A percentile compares a stretch with the other conserved stretches of the same genome.
Evolutionary conservation across 2,113 vertebrate genomes (phyloP).

Genomic region (Epinephelus fuscoguttatus): DNA sequence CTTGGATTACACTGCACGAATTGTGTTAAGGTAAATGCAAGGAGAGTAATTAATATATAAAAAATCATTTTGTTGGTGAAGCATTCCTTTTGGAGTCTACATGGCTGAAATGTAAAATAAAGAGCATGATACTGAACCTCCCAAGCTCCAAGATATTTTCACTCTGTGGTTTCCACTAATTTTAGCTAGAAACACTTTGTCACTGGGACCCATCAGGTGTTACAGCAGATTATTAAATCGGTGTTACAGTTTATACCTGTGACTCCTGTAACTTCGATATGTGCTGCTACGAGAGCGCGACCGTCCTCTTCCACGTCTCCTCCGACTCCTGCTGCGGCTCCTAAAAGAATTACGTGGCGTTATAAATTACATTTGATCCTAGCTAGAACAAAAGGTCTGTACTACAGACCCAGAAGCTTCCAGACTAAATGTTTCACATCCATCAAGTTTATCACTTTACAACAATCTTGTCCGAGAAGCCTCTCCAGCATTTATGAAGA

Average conservation of each 20-base stretch:
- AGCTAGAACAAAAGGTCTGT: neutral
- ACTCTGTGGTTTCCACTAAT: too few relatives aligned
- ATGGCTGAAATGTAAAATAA: neutral
- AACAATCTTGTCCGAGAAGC: slow-evolving; percentile 3
- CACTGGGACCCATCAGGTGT: neutral
- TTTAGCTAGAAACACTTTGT: slow-evolving; percentile 1
- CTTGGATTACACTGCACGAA: too few relatives aligned
- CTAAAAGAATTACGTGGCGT: slow-evolving; percentile 52
- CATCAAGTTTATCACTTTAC: slow-evolving; percentile 8
- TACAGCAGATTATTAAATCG: neutral
- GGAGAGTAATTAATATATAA: too few relatives aligned
- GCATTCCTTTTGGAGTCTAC: neutral
- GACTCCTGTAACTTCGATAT: slow-evolving; percentile 90
- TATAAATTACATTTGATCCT: neutral
- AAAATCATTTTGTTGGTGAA: neutral
- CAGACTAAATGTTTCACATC: slow-evolving; percentile 12
- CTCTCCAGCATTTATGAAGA: slow-evolving; percentile 3
- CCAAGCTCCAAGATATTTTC: neutral
- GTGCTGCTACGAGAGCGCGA: slow-evolving; percentile 91
- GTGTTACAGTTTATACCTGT: slow-evolving; percentile 75
- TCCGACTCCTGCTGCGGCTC: slow-evolving; percentile 92
- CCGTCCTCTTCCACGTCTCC: slow-evolving; percentile 86
- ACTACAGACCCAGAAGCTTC: neutral
- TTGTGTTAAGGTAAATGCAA: too few relatives aligned
- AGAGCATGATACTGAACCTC: neutral